Conservation (phyloP, 1,140 invertebrate species). For the Danaus plexippus region DNA sequence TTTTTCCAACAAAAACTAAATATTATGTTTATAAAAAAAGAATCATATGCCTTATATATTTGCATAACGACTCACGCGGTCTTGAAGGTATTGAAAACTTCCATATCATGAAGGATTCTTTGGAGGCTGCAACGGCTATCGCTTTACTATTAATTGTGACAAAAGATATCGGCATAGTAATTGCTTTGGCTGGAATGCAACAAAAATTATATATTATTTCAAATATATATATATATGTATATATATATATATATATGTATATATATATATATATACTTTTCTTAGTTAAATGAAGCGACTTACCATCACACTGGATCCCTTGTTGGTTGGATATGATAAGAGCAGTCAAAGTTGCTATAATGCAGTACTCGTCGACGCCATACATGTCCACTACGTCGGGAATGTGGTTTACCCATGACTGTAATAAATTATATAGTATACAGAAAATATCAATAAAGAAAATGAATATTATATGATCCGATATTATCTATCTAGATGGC, state of each 20-base stretch:
- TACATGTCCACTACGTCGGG: constrained; percentile 66
- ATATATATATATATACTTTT: too few species aligned
- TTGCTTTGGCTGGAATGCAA: constrained; percentile 77
- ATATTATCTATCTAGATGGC: too few species aligned
- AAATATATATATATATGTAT: not conserved
- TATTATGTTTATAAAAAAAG: constrained; percentile 1
- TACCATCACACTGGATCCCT: constrained; percentile 69
- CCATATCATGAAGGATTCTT: constrained; percentile 86
- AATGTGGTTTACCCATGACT: constrained; percentile 69
- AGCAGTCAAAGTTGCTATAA: constrained; percentile 52
- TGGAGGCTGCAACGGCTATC: constrained; percentile 81
- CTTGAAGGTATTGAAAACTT: constrained; percentile 81
- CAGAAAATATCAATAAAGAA: too few species aligned
- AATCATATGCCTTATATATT: not conserved
- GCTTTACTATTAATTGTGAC: constrained; percentile 82
- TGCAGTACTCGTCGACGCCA: constrained; percentile 62
- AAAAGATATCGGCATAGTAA: constrained; percentile 82
- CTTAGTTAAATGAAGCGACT: constrained; percentile 6
- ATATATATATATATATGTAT: too few species aligned
- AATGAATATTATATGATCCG: too few species aligned
- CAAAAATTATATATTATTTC: not conserved
- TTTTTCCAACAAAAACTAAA: too few species aligned
- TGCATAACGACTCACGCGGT: constrained; percentile 42
- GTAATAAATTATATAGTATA: constrained; percentile 24
- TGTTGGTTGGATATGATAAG: constrained; percentile 68